A percentile compares a stretch with the other conserved stretches of the same genome.
These are phyloP conservation scores for Eueremaeus valkanovi DNA, from an alignment of 2,888 invertebrate genomes.

Conservation along the genomic window DNA sequence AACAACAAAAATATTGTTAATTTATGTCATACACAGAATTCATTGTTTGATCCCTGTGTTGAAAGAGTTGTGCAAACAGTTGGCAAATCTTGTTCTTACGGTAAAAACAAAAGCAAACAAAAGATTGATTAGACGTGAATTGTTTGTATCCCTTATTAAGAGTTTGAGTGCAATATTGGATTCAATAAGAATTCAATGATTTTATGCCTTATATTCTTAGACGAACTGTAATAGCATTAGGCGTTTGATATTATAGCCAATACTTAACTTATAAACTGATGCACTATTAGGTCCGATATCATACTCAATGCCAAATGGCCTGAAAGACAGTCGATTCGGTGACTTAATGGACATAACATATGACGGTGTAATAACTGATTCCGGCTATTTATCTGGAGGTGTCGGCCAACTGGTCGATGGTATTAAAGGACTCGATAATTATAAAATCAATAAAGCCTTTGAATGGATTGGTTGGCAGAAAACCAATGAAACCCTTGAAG, in stretches of 20 bases:
- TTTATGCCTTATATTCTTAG: no score
- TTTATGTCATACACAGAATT: no score
- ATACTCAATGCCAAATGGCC: slow-evolving; percentile 83
- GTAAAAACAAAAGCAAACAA: slow-evolving; percentile 54
- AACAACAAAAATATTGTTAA: background rate
- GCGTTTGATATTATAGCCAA: background rate
- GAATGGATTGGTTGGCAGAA: slow-evolving; percentile 85
- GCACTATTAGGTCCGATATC: slow-evolving; percentile 59
- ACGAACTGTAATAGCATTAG: no score
- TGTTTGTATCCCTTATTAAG: slow-evolving; percentile 54
- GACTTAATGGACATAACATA: slow-evolving; percentile 79
- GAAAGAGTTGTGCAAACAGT: background rate
- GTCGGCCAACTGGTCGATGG: slow-evolving; percentile 82
- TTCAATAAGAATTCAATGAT: background rate
- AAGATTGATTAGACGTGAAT: slow-evolving; percentile 71
- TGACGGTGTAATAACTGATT: slow-evolving; percentile 76
- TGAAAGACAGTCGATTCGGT: slow-evolving; percentile 70
- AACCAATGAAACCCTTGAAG: slow-evolving; percentile 67
- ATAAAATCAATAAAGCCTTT: slow-evolving; percentile 63
- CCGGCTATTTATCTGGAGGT: slow-evolving; percentile 65
- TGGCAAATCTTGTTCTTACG: background rate
- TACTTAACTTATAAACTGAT: background rate
- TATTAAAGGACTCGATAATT: slow-evolving; percentile 69
- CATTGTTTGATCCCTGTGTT: background rate
- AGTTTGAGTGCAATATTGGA: slow-evolving; percentile 4